phyloP scores from a whole-genome alignment of 2,888 invertebrate species.

The Cheiracanthium punctorium region DNA sequence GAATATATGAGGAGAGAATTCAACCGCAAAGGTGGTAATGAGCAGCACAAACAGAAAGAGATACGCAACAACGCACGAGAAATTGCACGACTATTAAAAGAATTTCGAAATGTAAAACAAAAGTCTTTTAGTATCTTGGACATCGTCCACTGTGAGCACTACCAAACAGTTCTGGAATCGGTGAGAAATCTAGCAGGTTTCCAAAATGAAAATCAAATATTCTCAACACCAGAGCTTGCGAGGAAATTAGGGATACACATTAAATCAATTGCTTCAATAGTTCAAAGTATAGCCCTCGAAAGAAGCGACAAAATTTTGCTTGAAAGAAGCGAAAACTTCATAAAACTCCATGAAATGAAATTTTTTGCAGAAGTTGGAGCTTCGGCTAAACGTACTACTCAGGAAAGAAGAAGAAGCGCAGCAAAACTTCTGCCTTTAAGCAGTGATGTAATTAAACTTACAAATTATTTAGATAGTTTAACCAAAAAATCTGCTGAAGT shows the following conservation, averaged over 20 bases:
- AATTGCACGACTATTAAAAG: neutral
- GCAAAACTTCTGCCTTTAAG: neutral
- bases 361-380: neutral
- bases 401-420: neutral
- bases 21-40: neutral
- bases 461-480: neutral
- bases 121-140: neutral
- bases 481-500: too few species aligned
- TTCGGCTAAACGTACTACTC: neutral
- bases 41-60: neutral
- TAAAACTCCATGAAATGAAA: neutral
- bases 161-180: neutral
- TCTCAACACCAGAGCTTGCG: neutral
- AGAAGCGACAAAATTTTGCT: neutral
- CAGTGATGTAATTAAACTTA: neutral
- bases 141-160: neutral
- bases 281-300: neutral
- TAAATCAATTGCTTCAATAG: neutral
- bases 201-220: neutral
- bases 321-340: neutral
- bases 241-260: neutral
- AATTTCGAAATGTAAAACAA: neutral
- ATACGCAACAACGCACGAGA: neutral
- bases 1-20: neutral
- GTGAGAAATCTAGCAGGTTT: neutral